Evolutionary conservation across 2,797 vertebrate species (phyloP).

Genomic region (Bradypodion pumilum): DNA sequence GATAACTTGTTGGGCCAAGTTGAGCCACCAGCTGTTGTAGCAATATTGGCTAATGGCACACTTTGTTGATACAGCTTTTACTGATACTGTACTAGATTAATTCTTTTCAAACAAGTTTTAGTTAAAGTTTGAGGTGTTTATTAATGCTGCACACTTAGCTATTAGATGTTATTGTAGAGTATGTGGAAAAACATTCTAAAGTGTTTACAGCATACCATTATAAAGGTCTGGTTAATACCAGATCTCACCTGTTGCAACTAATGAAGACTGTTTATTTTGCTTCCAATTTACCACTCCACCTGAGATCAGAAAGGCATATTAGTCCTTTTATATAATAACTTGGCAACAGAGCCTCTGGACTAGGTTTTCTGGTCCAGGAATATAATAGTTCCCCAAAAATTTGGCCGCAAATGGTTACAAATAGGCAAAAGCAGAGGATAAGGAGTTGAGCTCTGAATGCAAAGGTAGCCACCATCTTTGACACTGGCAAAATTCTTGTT

Average conservation of each 20-base stretch:
- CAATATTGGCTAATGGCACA: not conserved
- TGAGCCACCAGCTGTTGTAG: not conserved
- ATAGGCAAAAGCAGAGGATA: too few species aligned
- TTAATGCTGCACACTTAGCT: not conserved
- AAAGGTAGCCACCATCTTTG: too few species aligned
- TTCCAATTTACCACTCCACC: not conserved
- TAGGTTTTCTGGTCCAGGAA: too few species aligned
- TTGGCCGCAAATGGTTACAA: too few species aligned
- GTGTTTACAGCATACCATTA: constrained; percentile 9
- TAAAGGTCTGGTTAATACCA: constrained; percentile 27
- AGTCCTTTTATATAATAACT: not conserved
- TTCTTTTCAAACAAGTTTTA: not conserved
- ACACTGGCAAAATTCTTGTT: too few species aligned
- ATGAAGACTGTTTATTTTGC: constrained; percentile 13
- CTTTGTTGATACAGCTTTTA: not conserved
- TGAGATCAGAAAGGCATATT: constrained; percentile 10
- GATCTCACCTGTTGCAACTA: constrained; percentile 21
- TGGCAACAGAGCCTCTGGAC: not conserved
- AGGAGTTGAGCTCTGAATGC: too few species aligned
- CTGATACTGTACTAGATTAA: not conserved
- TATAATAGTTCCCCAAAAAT: too few species aligned
- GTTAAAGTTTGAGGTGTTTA: not conserved
- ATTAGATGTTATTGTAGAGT: not conserved
- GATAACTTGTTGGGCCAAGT: not conserved
- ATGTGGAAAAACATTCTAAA: constrained; percentile 2